Evolutionary conservation across 2,797 vertebrate genomes (phyloP).

Genomic region (Meriones psammophilus): DNA sequence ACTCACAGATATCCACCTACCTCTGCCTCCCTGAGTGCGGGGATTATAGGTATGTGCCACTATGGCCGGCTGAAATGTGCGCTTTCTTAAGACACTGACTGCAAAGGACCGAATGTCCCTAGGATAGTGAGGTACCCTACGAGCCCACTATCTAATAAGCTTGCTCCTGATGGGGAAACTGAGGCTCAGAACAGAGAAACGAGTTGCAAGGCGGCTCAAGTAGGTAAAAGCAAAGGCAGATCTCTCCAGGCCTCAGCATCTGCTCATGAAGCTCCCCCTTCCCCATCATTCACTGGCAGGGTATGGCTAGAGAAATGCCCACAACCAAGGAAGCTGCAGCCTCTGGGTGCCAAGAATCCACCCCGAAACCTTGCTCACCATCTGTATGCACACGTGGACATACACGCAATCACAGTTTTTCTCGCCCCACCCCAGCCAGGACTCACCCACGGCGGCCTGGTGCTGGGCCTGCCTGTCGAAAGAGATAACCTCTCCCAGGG

Average conservation of each 20-base stretch:
- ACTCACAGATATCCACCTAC: too few relatives aligned
- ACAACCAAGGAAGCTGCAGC: neutral
- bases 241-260: neutral
- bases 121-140: neutral
- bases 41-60: neutral
- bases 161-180: neutral
- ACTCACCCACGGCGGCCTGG: conserved; percentile 17
- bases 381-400: neutral
- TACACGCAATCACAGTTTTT: neutral
- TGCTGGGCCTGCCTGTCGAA: conserved; percentile 47
- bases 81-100: neutral
- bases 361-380: neutral
- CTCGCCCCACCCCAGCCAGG: neutral
- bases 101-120: neutral
- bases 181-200: neutral
- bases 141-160: neutral
- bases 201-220: neutral
- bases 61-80: neutral
- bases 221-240: neutral
- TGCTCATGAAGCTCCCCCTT: neutral
- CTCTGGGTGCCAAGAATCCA: neutral
- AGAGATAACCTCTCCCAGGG: conserved; percentile 73
- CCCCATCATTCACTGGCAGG: neutral
- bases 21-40: too few relatives aligned
- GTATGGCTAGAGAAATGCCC: neutral